These are phyloP conservation scores for Bombus fervidus DNA, from an alignment of 1,140 invertebrate species.

Conservation along the genomic window DNA sequence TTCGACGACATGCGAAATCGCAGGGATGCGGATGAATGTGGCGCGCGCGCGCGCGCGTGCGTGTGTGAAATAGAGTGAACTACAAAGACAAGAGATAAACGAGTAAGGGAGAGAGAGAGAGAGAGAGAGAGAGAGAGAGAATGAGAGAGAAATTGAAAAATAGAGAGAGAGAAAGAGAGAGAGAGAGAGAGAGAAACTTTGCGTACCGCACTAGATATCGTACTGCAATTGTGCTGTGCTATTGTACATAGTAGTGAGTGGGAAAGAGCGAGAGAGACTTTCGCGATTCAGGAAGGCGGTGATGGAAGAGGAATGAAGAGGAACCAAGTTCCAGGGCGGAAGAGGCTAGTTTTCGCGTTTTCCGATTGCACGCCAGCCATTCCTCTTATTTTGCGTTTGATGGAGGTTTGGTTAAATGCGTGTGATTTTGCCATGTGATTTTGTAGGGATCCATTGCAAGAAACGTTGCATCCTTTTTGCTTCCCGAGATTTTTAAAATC, in stretches of 20 bases:
- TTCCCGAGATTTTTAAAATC: not conserved
- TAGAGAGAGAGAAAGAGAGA: not conserved
- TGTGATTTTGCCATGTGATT: not conserved
- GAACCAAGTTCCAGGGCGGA: slow-evolving; percentile 36
- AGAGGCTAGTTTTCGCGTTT: slow-evolving; percentile 38
- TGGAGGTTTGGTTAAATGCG: not conserved
- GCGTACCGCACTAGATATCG: slow-evolving; percentile 72
- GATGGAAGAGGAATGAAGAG: not conserved
- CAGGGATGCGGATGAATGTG: not conserved
- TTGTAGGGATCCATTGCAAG: not conserved
- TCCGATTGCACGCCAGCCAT: slow-evolving; percentile 32
- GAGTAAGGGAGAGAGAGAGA: not conserved
- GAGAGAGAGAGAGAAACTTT: slow-evolving; percentile 32
- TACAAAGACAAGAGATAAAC: not conserved
- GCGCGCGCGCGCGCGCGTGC: not conserved
- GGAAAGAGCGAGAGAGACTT: slow-evolving; percentile 24
- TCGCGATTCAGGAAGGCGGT: not conserved
- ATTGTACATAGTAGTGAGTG: slow-evolving; percentile 75
- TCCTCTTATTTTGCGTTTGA: slow-evolving; percentile 22
- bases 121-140: not conserved
- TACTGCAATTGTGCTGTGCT: slow-evolving; percentile 76
- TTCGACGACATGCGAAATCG: not conserved
- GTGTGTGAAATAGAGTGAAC: not conserved
- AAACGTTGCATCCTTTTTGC: not conserved
- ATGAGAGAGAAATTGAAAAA: not conserved